Evolutionary conservation across 2,888 invertebrate species (phyloP).

Genomic region (Chalcis sispes): DNA sequence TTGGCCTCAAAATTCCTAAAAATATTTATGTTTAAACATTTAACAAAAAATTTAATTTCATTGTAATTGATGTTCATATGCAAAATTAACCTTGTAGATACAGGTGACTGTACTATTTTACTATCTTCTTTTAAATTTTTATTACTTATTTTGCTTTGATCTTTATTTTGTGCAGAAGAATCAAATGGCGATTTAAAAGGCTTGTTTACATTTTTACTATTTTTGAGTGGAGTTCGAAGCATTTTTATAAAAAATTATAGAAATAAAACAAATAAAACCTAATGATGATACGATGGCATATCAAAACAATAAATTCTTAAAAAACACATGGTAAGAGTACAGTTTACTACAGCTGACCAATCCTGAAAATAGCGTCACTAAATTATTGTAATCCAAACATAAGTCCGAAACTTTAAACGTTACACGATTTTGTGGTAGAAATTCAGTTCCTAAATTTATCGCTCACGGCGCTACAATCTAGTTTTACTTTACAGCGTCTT

Average conservation of each 20-base stretch:
- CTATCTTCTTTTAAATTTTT: conserved; percentile 2
- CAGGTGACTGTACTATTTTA: conserved; percentile 6
- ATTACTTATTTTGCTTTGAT: conserved; percentile 1
- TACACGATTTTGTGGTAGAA: no score
- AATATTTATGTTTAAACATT: not conserved
- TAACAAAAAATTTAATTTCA: not conserved
- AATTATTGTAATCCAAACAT: no score
- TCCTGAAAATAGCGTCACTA: no score
- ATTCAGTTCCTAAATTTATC: no score
- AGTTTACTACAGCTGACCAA: no score
- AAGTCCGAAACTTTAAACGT: no score
- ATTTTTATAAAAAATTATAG: conserved; percentile 27
- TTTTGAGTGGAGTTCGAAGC: conserved; percentile 52
- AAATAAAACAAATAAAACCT: no score
- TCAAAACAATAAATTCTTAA: no score
- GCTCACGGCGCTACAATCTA: no score
- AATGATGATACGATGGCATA: no score
- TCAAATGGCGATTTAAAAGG: conserved; percentile 55
- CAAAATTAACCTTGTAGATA: conserved; percentile 37
- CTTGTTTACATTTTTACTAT: conserved; percentile 53
- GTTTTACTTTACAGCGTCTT: no score
- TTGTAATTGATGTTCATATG: not conserved
- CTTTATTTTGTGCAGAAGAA: conserved; percentile 28
- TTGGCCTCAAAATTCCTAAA: conserved; percentile 48
- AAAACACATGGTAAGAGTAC: no score